Base-by-base conservation (phyloP, 2,888 invertebrate species). In the Callyntrura sp. region DNA sequence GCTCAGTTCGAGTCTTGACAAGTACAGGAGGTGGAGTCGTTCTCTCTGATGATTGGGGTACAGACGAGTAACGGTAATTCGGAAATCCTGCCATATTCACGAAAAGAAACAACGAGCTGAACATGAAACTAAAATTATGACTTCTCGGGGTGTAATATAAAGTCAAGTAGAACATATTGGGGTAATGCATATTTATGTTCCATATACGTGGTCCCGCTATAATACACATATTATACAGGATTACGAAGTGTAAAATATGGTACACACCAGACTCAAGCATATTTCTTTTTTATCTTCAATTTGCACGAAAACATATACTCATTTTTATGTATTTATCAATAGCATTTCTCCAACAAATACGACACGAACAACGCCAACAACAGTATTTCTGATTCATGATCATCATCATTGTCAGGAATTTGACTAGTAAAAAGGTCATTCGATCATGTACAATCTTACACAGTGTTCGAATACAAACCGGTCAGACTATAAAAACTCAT, bases 51-150 rank as follows among this genome's bases (percentile, higher is more conserved):
- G 73, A 73, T 60, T 48, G 57, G 35, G 43, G 83, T 62, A 81
- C 79, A 35, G 87, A 35, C 78, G 88, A 83, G 65, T 88, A 88
- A 60, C 83, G 82, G 83, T 88, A 88, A 88, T 88, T 88, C 83
- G 82, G 88, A 83, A 62, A 88, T 88, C 83, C 88, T 88, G 83
- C 51, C 82, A 48, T 62, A 73, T 43, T 45, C 60, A 82, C 48
- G 81, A 81, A 81, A 83, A 12, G 23, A 82, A 62, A 57, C n/a
- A 65, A 45, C 17, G 65, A 65, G 65, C 23, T 35, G 28, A n/a
- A 25, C 25, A 68, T 35, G 45, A 81, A 57, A 81, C 51, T 20
- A 20, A 60, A 62, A 45, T 81, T 60, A 81, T 62, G 62, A 81
- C 62, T 51, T 51, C 14, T 20, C 11, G 8, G 25, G 6, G 28